Evolutionary conservation across 2,888 invertebrate species (phyloP).

Genomic region (Omphaloscelis lunosa): DNA sequence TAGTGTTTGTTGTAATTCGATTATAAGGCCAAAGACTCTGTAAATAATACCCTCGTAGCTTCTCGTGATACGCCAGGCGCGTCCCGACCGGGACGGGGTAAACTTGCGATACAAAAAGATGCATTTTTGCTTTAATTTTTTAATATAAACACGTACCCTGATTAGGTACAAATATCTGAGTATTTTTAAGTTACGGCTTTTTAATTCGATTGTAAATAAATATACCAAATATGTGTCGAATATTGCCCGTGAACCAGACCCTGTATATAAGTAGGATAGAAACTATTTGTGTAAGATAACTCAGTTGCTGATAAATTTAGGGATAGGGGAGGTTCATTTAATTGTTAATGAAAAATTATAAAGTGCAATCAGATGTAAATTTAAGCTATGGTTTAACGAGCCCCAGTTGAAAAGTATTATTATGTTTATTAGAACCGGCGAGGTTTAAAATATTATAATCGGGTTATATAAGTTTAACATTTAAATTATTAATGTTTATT

Average conservation of each 20-base stretch:
- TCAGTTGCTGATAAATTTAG: conserved; percentile 79
- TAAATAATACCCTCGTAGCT: conserved; percentile 81
- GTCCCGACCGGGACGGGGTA: conserved; percentile 73
- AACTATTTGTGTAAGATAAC: conserved; percentile 79
- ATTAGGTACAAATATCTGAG: conserved; percentile 87
- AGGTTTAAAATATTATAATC: conserved; percentile 90
- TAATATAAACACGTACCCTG: conserved; percentile 82
- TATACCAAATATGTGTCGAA: conserved; percentile 89
- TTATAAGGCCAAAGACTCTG: conserved; percentile 90
- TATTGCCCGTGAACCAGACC: conserved; percentile 75
- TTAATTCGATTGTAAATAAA: conserved; percentile 88
- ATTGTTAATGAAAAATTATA: conserved; percentile 87
- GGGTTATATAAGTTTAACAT: conserved; percentile 88
- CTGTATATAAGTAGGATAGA: conserved; percentile 86
- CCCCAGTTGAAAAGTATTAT: conserved; percentile 91
- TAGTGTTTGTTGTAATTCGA: conserved; percentile 80
- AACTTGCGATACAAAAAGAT: conserved; percentile 88
- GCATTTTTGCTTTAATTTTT: conserved; percentile 90
- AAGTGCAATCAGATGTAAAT: conserved; percentile 90
- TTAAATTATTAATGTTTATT: conserved; percentile 89
- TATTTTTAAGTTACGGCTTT: conserved; percentile 85
- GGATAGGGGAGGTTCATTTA: conserved; percentile 76
- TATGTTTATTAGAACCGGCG: conserved; percentile 89
- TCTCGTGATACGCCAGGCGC: conserved; percentile 79
- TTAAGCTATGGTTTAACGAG: conserved; percentile 85